Evolutionary conservation across 2,888 invertebrate genomes (phyloP), one percentile per base, ranked within the genome.

Genomic region (Xylophagus ater): DNA sequence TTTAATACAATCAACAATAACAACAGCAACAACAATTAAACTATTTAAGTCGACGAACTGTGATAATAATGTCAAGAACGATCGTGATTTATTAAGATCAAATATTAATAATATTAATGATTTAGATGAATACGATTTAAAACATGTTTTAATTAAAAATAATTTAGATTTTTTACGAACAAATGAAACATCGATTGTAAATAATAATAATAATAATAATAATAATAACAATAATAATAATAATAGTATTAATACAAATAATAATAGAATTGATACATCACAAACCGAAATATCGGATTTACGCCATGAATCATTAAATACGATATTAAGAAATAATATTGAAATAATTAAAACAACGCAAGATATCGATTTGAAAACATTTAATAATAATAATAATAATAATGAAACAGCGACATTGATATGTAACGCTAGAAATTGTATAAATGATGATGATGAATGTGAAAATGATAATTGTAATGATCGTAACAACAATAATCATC

Each of bases 61-160:
- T 45, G 51, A 49, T 51, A 49, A 49, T 51, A 48, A 47, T 47
- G 49, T 47, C 46, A 49, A 47, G 30, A 31, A 36, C 47, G 44
- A 40, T 42, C 40, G 49, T 51, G 48, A 47, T 49, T 49, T 49
- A 49, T 48, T 49, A 45, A 32, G 31, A 23, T n/a, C n/a, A 15
- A 13, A 14, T 28, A 28, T 4, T 28, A 42, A 40, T 47, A 40
- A 42, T 45, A 44, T 37, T 46, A 43, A 41, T 49, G 49, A 50
- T 45, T 47, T 49, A 40, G 43, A 49, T 49, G 44, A 47, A 50
- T 51, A 50, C 40, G 44, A 50, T 48, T 50, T 51, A 47, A 51
- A 46, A 48, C 49, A 49, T 47, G 50, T 51, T 48, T 43, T 51
- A 20, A 47, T 47, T 37, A 51, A 51, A 49, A 44, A 41, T 43